Percentiles rank a stretch among this genome's conserved stretches.
Evolutionary conservation across 1,140 invertebrate genomes (phyloP).

Genomic region (Periplaneta americana): DNA sequence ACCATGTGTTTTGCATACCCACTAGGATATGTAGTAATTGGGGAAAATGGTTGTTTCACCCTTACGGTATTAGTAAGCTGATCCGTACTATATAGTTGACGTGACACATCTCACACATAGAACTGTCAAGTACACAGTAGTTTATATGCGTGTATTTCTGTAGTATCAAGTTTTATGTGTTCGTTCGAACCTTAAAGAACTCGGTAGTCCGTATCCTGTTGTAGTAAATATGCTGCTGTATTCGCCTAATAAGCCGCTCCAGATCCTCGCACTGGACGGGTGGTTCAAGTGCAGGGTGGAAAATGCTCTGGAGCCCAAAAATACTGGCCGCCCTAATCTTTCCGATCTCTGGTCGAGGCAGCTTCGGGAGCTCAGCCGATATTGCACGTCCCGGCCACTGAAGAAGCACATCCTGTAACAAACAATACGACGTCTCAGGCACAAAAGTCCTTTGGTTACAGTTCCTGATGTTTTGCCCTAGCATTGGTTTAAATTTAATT

Average conservation of each 20-base stretch:
- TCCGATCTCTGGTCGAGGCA: constrained; percentile 54
- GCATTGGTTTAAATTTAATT: background rate
- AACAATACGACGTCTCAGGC: no score
- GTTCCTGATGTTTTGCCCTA: background rate
- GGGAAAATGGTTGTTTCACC: no score
- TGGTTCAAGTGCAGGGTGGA: constrained; percentile 45
- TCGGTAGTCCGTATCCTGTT: constrained; percentile 52
- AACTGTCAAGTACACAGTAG: no score
- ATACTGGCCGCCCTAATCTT: constrained; percentile 40
- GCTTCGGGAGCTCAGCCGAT: constrained; percentile 55
- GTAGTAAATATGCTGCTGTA: constrained; percentile 53
- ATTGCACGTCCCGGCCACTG: constrained; percentile 56
- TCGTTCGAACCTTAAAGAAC: constrained; percentile 61
- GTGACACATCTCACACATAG: no score
- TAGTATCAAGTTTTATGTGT: no score
- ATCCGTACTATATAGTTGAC: no score
- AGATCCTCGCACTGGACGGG: constrained; percentile 37
- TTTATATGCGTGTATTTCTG: no score
- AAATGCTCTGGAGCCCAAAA: constrained; percentile 47
- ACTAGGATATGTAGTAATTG: no score
- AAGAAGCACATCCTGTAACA: constrained; percentile 41
- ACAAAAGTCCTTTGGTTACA: no score
- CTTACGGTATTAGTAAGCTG: no score
- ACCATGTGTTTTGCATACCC: no score
- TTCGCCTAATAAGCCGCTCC: constrained; percentile 39